These are phyloP conservation scores for Abrostola triplasia DNA, from an alignment of 2,888 invertebrate genomes.

Conservation along the genomic window DNA sequence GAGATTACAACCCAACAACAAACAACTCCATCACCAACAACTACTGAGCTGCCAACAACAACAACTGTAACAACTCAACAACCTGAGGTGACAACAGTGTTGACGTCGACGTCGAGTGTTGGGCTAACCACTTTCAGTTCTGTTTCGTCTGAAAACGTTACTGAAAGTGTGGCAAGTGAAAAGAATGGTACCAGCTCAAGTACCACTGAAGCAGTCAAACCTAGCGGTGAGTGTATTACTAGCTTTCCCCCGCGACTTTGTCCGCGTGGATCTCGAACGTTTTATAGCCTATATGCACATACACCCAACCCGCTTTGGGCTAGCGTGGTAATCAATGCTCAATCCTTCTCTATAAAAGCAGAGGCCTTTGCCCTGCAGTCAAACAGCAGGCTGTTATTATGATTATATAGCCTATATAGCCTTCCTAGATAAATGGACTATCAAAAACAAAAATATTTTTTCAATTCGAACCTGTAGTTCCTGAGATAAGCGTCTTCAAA, in stretches of 20 bases:
- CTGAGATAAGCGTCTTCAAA: no score
- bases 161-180: constrained; percentile 46
- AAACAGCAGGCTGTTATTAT: no score
- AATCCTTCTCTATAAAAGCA: no score
- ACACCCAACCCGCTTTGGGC: no score
- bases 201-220: constrained; percentile 39
- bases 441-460: no score
- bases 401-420: no score
- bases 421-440: no score
- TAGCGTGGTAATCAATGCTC: no score
- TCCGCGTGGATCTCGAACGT: background rate
- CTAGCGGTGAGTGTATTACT: constrained; percentile 31
- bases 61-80: constrained; percentile 66
- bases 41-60: constrained; percentile 41
- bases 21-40: constrained; percentile 68
- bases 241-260: background rate
- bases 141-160: constrained; percentile 60
- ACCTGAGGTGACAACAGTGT: constrained; percentile 67
- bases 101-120: constrained; percentile 68
- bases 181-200: constrained; percentile 58
- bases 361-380: no score
- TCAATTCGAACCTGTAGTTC: no score
- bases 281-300: no score
- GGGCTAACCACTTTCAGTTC: constrained; percentile 65
- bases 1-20: constrained; percentile 13